Percentiles rank a stretch among this genome's conserved stretches.
Evolutionary conservation across 2,113 vertebrate species (phyloP).

Genomic region (Procavia capensis): DNA sequence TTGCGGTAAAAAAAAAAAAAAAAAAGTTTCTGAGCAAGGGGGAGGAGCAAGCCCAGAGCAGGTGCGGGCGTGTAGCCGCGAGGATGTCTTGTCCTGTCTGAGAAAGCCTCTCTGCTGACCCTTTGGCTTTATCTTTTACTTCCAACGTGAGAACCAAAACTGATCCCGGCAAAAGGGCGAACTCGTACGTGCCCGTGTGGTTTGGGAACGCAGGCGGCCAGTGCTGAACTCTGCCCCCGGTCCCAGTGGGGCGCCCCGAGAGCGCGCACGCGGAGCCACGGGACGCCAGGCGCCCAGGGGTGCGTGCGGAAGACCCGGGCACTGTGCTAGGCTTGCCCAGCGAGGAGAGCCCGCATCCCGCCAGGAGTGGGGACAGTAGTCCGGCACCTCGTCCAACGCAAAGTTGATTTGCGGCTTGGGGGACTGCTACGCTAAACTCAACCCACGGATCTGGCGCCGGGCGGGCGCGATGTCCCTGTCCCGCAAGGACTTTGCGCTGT

Average conservation of each 20-base stretch:
- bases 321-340: background rate
- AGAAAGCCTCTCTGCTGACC: background rate
- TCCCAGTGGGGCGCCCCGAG: background rate
- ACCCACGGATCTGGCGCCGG: background rate
- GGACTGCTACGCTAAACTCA: background rate
- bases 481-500: background rate
- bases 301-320: background rate
- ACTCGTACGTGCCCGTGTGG: background rate
- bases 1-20: slow-evolving; percentile 42
- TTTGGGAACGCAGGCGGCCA: background rate
- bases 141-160: background rate
- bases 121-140: background rate
- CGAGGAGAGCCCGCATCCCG: background rate
- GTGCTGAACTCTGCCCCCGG: fast-evolving
- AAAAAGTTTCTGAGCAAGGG: slow-evolving; percentile 35
- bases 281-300: background rate
- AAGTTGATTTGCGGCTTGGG: slow-evolving; percentile 48
- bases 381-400: background rate
- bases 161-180: background rate
- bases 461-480: background rate
- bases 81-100: background rate
- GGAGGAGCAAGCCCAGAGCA: slow-evolving; percentile 65
- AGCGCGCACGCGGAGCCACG: background rate
- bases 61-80: slow-evolving; percentile 58
- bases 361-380: background rate